Conservation (phyloP, 2,113 vertebrate species). For the Petromus typicus region DNA sequence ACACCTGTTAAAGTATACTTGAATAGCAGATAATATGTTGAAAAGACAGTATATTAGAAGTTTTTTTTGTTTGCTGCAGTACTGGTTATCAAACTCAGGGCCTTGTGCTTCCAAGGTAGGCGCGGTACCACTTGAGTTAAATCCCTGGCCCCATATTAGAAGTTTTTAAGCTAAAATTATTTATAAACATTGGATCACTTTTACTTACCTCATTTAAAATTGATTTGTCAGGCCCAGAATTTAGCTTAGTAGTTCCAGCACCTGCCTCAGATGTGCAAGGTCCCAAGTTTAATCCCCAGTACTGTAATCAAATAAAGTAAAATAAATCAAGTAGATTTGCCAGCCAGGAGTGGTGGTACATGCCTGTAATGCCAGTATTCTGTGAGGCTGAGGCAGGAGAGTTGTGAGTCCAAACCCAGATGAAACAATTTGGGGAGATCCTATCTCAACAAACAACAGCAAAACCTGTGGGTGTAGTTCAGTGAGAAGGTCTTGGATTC, state of each 20-base stretch:
- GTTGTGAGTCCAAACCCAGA: neutral
- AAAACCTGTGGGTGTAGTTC: neutral
- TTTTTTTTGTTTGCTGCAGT: too few species aligned
- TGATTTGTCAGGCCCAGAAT: neutral
- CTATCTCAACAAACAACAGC: neutral
- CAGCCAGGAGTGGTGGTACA: too few species aligned
- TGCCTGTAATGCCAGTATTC: too few species aligned
- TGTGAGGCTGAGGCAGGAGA: neutral
- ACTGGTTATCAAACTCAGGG: too few species aligned
- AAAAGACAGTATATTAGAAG: too few species aligned
- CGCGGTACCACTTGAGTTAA: too few species aligned
- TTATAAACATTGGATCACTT: neutral
- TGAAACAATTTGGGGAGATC: neutral
- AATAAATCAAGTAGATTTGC: too few species aligned
- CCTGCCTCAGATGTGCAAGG: too few species aligned
- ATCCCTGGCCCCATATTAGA: neutral
- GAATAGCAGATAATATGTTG: conserved; percentile 55
- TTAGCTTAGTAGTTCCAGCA: too few species aligned
- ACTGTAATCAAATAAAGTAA: too few species aligned
- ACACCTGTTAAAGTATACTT: conserved; percentile 78
- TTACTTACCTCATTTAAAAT: neutral
- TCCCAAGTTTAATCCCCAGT: too few species aligned
- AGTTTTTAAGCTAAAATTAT: neutral
- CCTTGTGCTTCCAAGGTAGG: too few species aligned
- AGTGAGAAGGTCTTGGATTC: neutral